Evolutionary conservation across 2,797 vertebrate genomes (phyloP).

Genomic region (Rhyacichthys aspro): DNA sequence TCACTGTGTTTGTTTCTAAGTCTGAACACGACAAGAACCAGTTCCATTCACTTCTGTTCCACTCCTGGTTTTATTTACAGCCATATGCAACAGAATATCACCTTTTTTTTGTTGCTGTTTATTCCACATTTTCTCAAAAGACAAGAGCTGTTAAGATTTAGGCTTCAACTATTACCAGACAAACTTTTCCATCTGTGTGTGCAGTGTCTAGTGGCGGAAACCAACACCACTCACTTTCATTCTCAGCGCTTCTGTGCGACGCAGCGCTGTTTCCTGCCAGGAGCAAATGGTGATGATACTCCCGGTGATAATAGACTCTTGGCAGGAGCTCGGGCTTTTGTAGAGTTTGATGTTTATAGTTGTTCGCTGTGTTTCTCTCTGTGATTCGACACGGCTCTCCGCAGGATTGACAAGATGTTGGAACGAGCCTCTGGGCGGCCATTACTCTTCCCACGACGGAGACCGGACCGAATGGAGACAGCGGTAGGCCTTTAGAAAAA

Average conservation of each 20-base stretch:
- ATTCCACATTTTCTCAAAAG: too few species aligned
- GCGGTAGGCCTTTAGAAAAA: not conserved
- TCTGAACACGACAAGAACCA: too few species aligned
- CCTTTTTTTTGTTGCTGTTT: too few species aligned
- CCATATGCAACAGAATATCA: too few species aligned
- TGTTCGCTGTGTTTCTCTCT: slow-evolving; percentile 2
- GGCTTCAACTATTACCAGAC: too few species aligned
- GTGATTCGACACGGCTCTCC: not conserved
- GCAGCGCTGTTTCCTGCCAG: not conserved
- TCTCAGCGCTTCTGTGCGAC: not conserved
- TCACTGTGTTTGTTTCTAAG: too few species aligned
- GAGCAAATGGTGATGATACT: not conserved
- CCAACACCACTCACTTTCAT: not conserved
- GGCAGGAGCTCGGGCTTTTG: not conserved
- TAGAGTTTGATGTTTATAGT: slow-evolving; percentile 1
- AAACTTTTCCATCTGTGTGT: too few species aligned
- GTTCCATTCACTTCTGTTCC: too few species aligned
- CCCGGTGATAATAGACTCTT: slow-evolving; percentile 3
- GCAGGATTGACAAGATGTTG: not conserved
- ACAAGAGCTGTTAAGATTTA: too few species aligned
- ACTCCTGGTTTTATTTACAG: too few species aligned
- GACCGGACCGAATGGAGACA: not conserved
- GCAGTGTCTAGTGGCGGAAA: too few species aligned
- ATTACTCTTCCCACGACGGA: not conserved
- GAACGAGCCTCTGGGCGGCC: not conserved